Base-by-base conservation (phyloP, 2,888 invertebrate genomes). In the Erynnis tages region DNA sequence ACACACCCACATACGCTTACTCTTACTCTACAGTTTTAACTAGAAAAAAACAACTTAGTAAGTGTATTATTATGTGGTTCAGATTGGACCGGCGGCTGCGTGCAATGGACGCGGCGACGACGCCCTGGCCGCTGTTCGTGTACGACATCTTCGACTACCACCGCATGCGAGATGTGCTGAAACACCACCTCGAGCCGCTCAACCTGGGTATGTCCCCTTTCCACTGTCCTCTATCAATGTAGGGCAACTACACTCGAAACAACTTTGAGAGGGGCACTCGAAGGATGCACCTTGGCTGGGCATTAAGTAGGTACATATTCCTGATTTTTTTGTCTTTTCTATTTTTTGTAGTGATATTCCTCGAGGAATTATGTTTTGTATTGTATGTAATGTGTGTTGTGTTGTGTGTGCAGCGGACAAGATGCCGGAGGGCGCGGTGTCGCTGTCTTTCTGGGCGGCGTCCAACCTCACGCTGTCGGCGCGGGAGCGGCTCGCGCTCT, bases 361-460 rank as follows among this genome's bases (percentile, higher is more conserved):
- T 2, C n/a, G 6, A 1, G 25, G 2, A 4, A 25, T 25, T 6
- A 25, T 1, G 1, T 25, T 2, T 25, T 25, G 25, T 4, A 8
- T 4, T 2, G 25, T 25, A 8, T 25, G 6, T 4, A 10, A 27
- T 1, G 5, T 13, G 32, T 7, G 32, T 14, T 6, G 14, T 2
- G 8, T 11, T 16, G 27, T n/a, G 45, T 48, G 19, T 3, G 8
- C 21, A 54, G 49, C 66, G 71, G 77, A 63, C 45, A 61, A 64
- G 62, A 57, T 85, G 67, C 90, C 89, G n/a, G 62, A 56, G 60
- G 87, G 85, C 48, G 65, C 80, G 56, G 77, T 84, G 66, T 67
- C 83, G 69, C 77, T 90, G 66, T 90, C 90, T 57, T 90, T 82
- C 76, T 89, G 87, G 87, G 81, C 77, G 70, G 85, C 86, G 48